Percentiles rank a stretch among this genome's conserved stretches.
phyloP scores from a whole-genome alignment of 1,140 invertebrate genomes.

The Drosophila ambigua region DNA sequence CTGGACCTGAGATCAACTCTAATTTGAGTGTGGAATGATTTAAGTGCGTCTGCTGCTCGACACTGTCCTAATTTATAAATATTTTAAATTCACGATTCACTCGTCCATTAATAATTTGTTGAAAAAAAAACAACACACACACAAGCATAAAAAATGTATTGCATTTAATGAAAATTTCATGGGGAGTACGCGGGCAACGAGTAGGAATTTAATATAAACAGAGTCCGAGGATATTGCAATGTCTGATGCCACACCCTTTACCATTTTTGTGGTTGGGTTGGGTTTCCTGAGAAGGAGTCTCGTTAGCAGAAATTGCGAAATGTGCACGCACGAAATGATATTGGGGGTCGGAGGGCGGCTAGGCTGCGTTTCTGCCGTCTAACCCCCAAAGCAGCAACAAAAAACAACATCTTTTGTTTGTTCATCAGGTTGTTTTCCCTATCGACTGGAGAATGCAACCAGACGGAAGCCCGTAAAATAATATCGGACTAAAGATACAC shows the following conservation, averaged over 20 bases:
- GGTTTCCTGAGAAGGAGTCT: conserved; percentile 33
- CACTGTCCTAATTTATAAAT: conserved; percentile 14
- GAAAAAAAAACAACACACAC: conserved; percentile 24
- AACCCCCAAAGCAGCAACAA: conserved; percentile 1
- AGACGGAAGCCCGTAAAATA: conserved; percentile 78
- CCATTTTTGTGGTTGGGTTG: conserved; percentile 20
- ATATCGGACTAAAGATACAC: conserved; percentile 50
- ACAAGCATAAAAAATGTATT: conserved; percentile 55
- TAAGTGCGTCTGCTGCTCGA: conserved; percentile 21
- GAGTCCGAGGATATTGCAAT: conserved; percentile 59
- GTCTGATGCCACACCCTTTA: conserved; percentile 37
- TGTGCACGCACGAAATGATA: conserved; percentile 69
- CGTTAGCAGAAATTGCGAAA: conserved; percentile 77
- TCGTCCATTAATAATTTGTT: conserved; percentile 64
- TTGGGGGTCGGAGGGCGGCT: conserved; percentile 16
- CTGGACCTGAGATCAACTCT: conserved; percentile 21
- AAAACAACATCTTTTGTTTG: conserved; percentile 39
- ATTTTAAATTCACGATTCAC: conserved; percentile 46
- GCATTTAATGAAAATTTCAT: conserved; percentile 75
- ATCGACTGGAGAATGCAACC: conserved; percentile 69
- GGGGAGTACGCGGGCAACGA: conserved; percentile 4
- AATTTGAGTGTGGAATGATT: conserved; percentile 26
- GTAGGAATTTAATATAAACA: conserved; percentile 72
- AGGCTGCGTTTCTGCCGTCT: conserved; percentile 9
- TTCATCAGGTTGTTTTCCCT: conserved; percentile 66